Base-by-base conservation (phyloP, 53 echinoderm and acorn worm genomes). In the Holothuria scabra region DNA sequence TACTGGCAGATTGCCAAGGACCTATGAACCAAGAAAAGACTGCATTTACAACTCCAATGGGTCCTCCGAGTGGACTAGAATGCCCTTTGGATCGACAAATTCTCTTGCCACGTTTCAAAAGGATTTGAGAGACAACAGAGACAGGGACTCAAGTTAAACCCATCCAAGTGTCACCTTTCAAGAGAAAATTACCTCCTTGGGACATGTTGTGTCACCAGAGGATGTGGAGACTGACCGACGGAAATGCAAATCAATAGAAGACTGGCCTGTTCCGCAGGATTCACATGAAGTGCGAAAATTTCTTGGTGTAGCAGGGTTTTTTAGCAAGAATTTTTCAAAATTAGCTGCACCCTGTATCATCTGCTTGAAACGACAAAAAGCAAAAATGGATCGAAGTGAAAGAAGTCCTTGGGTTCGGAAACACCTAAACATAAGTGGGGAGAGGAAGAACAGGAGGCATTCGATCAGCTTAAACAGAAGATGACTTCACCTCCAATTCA, bases 31-130 rank as follows among this genome's bases (percentile, higher is more conserved):
- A 82, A 82, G 49, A 74, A 35, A 87, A 87, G 56, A 87, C 87
- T 13, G 87, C 87, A 21, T 87, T 87, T 26, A 87, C 82, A 0
- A 87, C 87, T n/a, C 70, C 81, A 23, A 74, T 85, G 72, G 90
- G 90, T 11, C 64, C 86, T 86, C 25, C 59, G 83, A 90, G 32
- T 86, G 80, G 35, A 86, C 65, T 44, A 58, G 82, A 28, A 86
- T 90, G 86, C 90, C 81, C 4, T 83, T 87, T 67, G 87, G 87
- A 8, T 70, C 82, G 18, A 55, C 82, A 25, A 88, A 88, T 60
- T 86, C 89, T 1, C 90, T 90, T 0, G 84, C 93, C 30, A 89
- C 93, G 12, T 93, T 93, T 20, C 87, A 89, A 60, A 59, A 89
- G 8, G 62, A 85, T 67, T 83, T 12, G 25, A 66, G 8, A 66